phyloP scores from a whole-genome alignment of 35 echinoderm and acorn worm species.

The Chiridota heheva region DNA sequence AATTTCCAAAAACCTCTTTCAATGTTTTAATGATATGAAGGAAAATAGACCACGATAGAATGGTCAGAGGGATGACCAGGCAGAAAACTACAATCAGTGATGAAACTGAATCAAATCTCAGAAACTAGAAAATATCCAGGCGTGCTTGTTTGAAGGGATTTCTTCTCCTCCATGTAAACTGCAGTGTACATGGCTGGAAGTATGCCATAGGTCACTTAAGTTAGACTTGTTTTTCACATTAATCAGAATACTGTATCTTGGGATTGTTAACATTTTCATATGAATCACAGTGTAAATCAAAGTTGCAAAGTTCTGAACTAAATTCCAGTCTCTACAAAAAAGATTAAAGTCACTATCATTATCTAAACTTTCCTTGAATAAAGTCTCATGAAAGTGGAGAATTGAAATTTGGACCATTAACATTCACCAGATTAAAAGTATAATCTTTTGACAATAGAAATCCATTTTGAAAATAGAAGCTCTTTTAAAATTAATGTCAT shows the following conservation, averaged over 20 bases:
- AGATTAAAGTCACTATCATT: conserved; percentile 2
- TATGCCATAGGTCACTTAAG: not conserved
- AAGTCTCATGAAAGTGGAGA: not conserved
- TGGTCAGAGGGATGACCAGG: not conserved
- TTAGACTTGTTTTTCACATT: not conserved
- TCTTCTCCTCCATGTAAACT: too few species aligned
- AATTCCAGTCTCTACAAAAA: not conserved
- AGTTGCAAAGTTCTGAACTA: conserved; percentile 1
- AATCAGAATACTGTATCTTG: not conserved
- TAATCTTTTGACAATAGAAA: too few species aligned
- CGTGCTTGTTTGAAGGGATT: not conserved
- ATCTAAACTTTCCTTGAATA: not conserved
- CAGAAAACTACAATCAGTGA: not conserved
- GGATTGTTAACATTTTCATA: not conserved
- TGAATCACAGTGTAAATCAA: not conserved
- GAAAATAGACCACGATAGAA: not conserved
- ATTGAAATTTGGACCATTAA: too few species aligned
- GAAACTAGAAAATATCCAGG: not conserved
- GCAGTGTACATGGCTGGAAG: not conserved
- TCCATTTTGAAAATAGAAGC: too few species aligned
- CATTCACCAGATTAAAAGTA: too few species aligned
- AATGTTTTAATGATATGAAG: not conserved
- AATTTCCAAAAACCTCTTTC: not conserved
- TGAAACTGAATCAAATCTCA: not conserved
- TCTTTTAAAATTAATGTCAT: too few species aligned